Percentiles rank a stretch among this genome's conserved stretches.
phyloP scores from a whole-genome alignment of 2,113 vertebrate species.

The Myrmecophaga tridactyla region DNA sequence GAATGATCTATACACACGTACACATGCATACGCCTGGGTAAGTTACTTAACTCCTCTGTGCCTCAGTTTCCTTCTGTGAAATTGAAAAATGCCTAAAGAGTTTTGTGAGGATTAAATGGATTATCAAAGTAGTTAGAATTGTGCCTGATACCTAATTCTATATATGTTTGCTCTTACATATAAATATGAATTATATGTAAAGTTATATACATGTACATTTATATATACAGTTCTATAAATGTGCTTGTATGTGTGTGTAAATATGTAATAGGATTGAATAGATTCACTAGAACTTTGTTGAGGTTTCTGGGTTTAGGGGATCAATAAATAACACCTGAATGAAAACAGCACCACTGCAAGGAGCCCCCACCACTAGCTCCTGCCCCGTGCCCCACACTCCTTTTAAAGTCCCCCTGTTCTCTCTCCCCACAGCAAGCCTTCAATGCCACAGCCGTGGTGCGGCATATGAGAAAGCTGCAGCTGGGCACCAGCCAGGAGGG shows the following conservation, averaged over 20 bases:
- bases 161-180: neutral
- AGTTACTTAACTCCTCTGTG: neutral
- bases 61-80: neutral
- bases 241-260: neutral
- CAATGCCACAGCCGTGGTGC: slow-evolving; percentile 96
- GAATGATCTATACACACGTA: neutral
- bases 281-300: neutral
- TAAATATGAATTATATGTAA: neutral
- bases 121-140: neutral
- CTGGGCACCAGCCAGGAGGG: slow-evolving; percentile 93
- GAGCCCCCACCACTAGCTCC: neutral
- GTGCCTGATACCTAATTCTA: neutral
- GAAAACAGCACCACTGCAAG: neutral
- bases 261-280: neutral
- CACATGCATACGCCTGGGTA: neutral
- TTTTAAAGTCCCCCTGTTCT: neutral
- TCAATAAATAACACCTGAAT: neutral
- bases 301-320: neutral
- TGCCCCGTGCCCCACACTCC: neutral
- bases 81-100: neutral
- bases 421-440: slow-evolving; percentile 92
- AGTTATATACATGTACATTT: neutral
- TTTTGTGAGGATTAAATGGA: neutral
- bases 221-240: neutral
- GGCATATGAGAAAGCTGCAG: slow-evolving; percentile 97